Evolutionary conservation across 2,113 vertebrate species (phyloP).

Genomic region (Mola mola): DNA sequence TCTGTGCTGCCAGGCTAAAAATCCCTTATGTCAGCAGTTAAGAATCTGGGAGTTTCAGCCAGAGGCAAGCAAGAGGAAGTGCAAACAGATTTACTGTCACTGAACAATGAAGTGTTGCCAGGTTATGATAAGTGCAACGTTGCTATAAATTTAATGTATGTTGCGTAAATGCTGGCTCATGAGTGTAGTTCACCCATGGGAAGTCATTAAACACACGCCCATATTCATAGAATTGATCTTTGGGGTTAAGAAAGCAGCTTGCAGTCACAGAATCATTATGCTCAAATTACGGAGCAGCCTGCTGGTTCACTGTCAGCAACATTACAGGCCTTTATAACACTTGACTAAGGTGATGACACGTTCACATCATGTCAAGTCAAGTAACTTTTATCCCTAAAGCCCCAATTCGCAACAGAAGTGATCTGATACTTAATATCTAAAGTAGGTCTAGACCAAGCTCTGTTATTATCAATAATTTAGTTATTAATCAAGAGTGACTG

Average conservation of each 20-base stretch:
- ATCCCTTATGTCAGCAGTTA: no score
- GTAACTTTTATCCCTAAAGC: no score
- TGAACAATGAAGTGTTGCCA: slow-evolving; percentile 19
- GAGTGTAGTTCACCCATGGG: slow-evolving; percentile 10
- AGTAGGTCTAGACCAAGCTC: no score
- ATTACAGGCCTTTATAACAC: no score
- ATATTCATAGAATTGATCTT: neutral
- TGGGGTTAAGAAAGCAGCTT: slow-evolving; percentile 1
- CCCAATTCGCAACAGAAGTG: no score
- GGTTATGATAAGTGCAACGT: neutral
- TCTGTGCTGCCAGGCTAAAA: no score
- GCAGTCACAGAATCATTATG: neutral
- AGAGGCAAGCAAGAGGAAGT: neutral
- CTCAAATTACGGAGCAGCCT: neutral
- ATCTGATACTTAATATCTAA: no score
- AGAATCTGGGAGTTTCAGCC: no score
- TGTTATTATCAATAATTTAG: no score
- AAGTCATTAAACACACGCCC: slow-evolving; percentile 39
- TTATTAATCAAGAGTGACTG: no score
- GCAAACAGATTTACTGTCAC: slow-evolving; percentile 12
- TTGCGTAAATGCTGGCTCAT: slow-evolving; percentile 14
- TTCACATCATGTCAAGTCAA: no score
- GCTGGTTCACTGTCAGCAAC: neutral
- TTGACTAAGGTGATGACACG: no score
- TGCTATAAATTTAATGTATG: neutral